Evolutionary conservation across 2,888 invertebrate genomes (phyloP), one percentile per base, ranked within the genome.

Genomic region (Fragum fragum): DNA sequence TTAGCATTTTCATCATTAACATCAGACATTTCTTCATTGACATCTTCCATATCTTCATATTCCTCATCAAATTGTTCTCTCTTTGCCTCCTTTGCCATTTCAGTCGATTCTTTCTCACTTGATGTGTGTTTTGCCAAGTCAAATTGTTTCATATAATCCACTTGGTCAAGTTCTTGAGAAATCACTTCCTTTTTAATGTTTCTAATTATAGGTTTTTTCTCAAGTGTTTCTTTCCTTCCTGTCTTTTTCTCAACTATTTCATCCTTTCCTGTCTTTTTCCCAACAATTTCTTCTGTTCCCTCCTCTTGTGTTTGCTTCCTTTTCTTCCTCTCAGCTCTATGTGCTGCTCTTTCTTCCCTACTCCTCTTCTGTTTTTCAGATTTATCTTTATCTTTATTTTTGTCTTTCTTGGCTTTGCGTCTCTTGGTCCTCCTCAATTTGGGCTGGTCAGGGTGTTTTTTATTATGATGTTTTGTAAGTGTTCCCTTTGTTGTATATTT

Each of bases 111-210:
- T 29, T 61, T 61, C 6, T 61, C n/a, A 28, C 9, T 29, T 28
- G 1, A 16, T 29, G 39, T 32, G 16, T 66, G 39, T 66, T 26
- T 66, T 14, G 39, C 66, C 14, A 66, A 16, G 23, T 66, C 66
- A 66, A 66, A 66, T 18, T 66, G 66, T 42, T 66, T 66, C 66
- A 66, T 42, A 36, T 66, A 66, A 32, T 66, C 66, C 18, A 66
- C 66, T 42, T 66, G 39, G 29, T 66, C 66, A 16, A 36, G 9
- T n/a, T 16, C 66, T 14, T 23, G 21, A 39, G 26, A 18, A 11
- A 36, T 66, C 0, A 21, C 42, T 42, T 66, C 66, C n/a, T 42
- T 39, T 42, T 42, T 66, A 21, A 42, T 66, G 32, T 32, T 63
- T 63, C 16, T 29, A 16, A 23, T 63, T n/a, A 63, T 36, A 21